Base-by-base conservation (phyloP, 2,888 invertebrate genomes). In the Oligia latruncula region DNA sequence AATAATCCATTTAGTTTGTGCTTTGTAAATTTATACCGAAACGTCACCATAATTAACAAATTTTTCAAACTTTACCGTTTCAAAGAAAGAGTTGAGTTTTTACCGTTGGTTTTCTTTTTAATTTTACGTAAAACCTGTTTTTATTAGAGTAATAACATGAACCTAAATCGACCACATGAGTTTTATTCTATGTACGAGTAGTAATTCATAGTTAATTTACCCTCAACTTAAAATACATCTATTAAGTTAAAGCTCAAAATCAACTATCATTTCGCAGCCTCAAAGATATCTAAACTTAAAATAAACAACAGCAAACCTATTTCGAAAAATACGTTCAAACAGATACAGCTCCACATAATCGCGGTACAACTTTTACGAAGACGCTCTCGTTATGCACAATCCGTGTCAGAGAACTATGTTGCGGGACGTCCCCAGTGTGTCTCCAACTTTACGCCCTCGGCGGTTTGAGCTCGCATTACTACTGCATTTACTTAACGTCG, bases 401-500 rank as follows among this genome's bases (percentile, higher is more conserved):
- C 76, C 81, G 76, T 84, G 88, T 86, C 74, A 62, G n/a, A 70
- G 73, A 84, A 77, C 70, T 76, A 80, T 74, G 80, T 83, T 76
- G 74, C 66, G 73, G 78, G 74, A 35, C 66, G 65, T 77, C 80
- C 77, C 83, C 71, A 68, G 79, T 86, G 87, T 81, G 77, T 80
- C 49, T 71, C 67, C 75, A 84, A 88, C 85, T 88, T 87, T 83
- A 80, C 68, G 68, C 82, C 73, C 66, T 67, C 76, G 81, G 70
- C 78, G 81, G 82, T 86, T 81, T 76, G 77, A 79, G 71, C 78
- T 78, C 58, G 80, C 83, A 82, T 84, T 87, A 87, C 76, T 82
- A 78, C 85, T 87, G 85, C 87, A 85, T 85, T 87, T 87, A 87
- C 87, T 87, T 87, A 87, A 71, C 81, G 77, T 79, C 74, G 58